Conservation (phyloP, 2,888 invertebrate genomes). For the Diarsia brunnea region DNA sequence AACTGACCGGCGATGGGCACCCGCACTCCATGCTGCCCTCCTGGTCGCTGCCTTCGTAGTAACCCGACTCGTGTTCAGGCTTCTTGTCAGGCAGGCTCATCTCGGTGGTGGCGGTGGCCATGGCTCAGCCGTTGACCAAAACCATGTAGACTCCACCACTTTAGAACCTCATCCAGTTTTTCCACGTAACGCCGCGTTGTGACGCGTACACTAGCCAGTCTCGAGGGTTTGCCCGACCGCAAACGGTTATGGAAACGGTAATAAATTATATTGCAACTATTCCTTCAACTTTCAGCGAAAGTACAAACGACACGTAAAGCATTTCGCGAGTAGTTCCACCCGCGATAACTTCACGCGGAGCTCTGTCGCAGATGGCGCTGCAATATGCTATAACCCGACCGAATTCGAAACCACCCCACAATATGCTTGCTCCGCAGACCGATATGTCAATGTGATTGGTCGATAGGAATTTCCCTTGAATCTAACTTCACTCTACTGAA, state of each 20-base stretch:
- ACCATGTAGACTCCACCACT: constrained; percentile 81
- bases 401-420: constrained; percentile 68
- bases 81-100: constrained; percentile 92
- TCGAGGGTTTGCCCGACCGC: constrained; percentile 48
- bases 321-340: constrained; percentile 82
- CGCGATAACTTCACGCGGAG: constrained; percentile 80
- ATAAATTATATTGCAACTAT: constrained; percentile 74
- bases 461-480: constrained; percentile 75
- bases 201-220: constrained; percentile 36
- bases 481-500: constrained; percentile 82
- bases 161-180: constrained; percentile 69
- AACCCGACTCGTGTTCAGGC: constrained; percentile 95
- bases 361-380: constrained; percentile 83
- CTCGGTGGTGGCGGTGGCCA: constrained; percentile 89
- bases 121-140: constrained; percentile 85
- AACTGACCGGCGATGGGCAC: constrained; percentile 86
- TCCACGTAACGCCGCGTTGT: constrained; percentile 48
- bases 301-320: constrained; percentile 87
- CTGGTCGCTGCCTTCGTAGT: constrained; percentile 94
- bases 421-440: constrained; percentile 63
- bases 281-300: constrained; percentile 82
- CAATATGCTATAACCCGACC: constrained; percentile 70
- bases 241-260: constrained; percentile 59
- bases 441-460: constrained; percentile 72
- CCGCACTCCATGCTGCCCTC: constrained; percentile 91